Percentiles rank a stretch among this genome's conserved stretches.
Conservation (phyloP, 2,113 vertebrate species). For the Mustelus asterias region DNA sequence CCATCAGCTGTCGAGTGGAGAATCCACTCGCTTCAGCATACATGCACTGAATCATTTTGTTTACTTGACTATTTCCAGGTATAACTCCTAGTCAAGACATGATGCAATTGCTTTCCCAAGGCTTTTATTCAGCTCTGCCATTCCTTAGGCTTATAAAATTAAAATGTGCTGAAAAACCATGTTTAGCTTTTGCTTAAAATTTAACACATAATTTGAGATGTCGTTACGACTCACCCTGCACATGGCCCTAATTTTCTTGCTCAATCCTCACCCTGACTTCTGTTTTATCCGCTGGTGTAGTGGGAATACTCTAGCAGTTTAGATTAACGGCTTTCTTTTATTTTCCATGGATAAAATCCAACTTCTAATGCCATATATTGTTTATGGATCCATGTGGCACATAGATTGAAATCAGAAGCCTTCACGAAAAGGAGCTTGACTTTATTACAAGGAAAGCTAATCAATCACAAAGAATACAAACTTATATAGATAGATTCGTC, state of each 20-base stretch:
- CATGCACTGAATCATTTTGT: neutral
- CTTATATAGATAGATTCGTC: neutral
- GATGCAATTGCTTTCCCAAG: neutral
- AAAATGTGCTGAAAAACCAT: neutral
- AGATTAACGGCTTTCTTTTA: slow-evolving; percentile 23
- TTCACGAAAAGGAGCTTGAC: slow-evolving; percentile 9
- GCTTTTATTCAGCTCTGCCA: neutral
- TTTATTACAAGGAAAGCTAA: slow-evolving; percentile 11
- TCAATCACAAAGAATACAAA: neutral
- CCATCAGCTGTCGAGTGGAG: neutral
- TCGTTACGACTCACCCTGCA: neutral
- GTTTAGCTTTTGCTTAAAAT: slow-evolving; percentile 7
- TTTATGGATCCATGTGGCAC: neutral
- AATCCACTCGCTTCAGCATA: neutral
- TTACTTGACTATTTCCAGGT: neutral
- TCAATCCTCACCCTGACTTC: neutral
- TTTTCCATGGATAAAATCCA: slow-evolving; percentile 27
- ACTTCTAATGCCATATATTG: slow-evolving; percentile 8
- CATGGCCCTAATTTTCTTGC: neutral
- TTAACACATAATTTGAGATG: neutral
- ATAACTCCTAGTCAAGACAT: neutral
- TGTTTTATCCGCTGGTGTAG: neutral
- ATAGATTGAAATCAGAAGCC: neutral
- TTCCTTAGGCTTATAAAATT: neutral
- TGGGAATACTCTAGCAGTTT: neutral